These are phyloP conservation scores for Dicrostonyx torquatus DNA, from an alignment of 2,797 vertebrate genomes.

Conservation along the genomic window DNA sequence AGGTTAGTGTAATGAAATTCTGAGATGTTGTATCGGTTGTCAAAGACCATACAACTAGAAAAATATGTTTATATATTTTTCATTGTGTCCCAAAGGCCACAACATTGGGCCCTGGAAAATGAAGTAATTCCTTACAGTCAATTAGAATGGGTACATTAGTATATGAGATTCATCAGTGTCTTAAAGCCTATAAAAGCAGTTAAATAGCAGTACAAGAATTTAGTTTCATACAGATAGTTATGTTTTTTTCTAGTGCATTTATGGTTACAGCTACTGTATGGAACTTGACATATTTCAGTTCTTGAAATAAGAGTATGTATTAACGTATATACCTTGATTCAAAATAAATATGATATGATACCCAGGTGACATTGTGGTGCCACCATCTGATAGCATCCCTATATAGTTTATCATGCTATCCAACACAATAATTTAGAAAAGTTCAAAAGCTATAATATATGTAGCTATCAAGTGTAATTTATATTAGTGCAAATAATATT, in stretches of 20 bases:
- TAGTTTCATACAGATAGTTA: neutral
- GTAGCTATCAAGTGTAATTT: conserved; percentile 63
- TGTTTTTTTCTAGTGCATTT: neutral
- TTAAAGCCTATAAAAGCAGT: neutral
- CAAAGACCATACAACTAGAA: neutral
- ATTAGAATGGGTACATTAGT: neutral
- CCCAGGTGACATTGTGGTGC: neutral
- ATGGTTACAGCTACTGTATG: neutral
- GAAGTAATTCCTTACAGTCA: neutral
- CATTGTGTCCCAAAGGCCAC: neutral
- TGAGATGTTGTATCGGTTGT: neutral
- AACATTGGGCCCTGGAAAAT: neutral
- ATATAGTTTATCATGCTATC: conserved; percentile 21
- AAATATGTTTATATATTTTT: neutral
- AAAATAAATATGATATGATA: neutral
- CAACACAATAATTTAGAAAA: conserved; percentile 28
- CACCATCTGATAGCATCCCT: neutral
- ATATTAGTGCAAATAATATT: conserved; percentile 69
- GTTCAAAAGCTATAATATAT: conserved; percentile 65
- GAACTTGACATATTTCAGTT: neutral
- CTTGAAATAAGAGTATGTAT: neutral
- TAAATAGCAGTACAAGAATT: neutral
- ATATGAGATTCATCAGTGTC: neutral
- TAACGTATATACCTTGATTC: neutral
- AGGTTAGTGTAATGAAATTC: neutral